Conservation (phyloP, 2,113 vertebrate species). For the Xenopus laevis region DNA sequence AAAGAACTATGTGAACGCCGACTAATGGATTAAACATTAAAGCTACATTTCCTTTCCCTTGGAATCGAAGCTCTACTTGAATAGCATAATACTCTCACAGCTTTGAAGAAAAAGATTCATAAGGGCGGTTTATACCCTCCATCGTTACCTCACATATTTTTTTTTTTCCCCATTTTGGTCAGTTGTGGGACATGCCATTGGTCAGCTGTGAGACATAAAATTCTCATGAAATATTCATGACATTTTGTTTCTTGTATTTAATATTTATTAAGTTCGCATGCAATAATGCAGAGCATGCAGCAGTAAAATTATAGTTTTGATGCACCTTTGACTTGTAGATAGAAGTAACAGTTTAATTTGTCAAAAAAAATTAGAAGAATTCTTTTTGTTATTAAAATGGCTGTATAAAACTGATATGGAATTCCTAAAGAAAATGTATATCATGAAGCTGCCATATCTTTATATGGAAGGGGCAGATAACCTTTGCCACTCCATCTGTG, state of each 20-base stretch:
- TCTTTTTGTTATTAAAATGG: slow-evolving; percentile 63
- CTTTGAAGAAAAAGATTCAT: slow-evolving; percentile 54
- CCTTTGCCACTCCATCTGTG: too few relatives aligned
- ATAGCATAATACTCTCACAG: slow-evolving; percentile 70
- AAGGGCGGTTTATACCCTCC: slow-evolving; percentile 60
- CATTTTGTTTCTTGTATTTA: slow-evolving; percentile 71
- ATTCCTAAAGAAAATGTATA: background rate
- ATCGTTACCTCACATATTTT: slow-evolving; percentile 69
- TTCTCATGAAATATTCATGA: slow-evolving; percentile 60
- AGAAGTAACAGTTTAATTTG: slow-evolving; percentile 66
- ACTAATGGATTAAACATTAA: slow-evolving; percentile 72
- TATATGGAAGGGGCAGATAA: too few relatives aligned
- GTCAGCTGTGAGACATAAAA: slow-evolving; percentile 55
- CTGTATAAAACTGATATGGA: slow-evolving; percentile 52
- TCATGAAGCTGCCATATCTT: too few relatives aligned
- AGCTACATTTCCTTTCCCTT: slow-evolving; percentile 50
- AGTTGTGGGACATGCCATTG: slow-evolving; percentile 58
- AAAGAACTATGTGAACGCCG: slow-evolving; percentile 92
- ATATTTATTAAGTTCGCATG: slow-evolving; percentile 82
- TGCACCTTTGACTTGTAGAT: slow-evolving; percentile 77
- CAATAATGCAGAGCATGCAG: slow-evolving; percentile 73
- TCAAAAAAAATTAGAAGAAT: slow-evolving; percentile 66
- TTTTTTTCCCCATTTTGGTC: slow-evolving; percentile 26
- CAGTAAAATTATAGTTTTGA: slow-evolving; percentile 70
- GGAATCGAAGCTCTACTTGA: slow-evolving; percentile 71